phyloP scores from a whole-genome alignment of 2,113 vertebrate genomes.

The Ochotona princeps region DNA sequence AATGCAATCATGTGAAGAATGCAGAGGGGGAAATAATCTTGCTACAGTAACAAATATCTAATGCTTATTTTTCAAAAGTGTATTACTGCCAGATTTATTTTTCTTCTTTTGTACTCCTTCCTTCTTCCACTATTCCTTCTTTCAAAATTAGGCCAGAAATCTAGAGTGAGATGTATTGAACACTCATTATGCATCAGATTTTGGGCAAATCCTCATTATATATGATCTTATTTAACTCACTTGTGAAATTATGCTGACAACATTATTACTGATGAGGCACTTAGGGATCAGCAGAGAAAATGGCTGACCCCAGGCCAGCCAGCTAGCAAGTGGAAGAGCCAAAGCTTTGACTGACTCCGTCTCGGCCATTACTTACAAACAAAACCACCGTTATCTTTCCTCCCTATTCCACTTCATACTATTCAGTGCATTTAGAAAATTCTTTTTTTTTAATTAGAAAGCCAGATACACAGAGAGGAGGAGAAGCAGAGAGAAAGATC shows the following conservation, averaged over 20 bases:
- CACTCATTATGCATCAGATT: background rate
- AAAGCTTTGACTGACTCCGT: background rate
- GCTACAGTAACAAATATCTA: background rate
- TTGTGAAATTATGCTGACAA: background rate
- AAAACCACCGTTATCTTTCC: background rate
- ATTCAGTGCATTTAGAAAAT: background rate
- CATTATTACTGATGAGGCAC: background rate
- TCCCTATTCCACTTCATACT: background rate
- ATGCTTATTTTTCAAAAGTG: slow-evolving; percentile 2
- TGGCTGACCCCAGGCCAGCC: background rate
- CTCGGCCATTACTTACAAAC: background rate
- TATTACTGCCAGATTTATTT: background rate
- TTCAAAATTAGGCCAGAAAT: background rate
- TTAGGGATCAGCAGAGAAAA: background rate
- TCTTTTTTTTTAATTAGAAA: too few species aligned
- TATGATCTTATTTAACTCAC: background rate
- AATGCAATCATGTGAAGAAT: background rate
- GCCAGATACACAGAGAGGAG: too few species aligned
- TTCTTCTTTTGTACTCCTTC: background rate
- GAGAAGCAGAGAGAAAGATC: too few species aligned
- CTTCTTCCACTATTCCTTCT: too few species aligned
- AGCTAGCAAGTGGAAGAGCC: background rate
- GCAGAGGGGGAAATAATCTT: background rate
- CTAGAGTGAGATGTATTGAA: background rate
- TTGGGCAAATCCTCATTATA: background rate